Evolutionary conservation across 2,113 vertebrate species (phyloP).

Genomic region (Istiophorus platypterus): DNA sequence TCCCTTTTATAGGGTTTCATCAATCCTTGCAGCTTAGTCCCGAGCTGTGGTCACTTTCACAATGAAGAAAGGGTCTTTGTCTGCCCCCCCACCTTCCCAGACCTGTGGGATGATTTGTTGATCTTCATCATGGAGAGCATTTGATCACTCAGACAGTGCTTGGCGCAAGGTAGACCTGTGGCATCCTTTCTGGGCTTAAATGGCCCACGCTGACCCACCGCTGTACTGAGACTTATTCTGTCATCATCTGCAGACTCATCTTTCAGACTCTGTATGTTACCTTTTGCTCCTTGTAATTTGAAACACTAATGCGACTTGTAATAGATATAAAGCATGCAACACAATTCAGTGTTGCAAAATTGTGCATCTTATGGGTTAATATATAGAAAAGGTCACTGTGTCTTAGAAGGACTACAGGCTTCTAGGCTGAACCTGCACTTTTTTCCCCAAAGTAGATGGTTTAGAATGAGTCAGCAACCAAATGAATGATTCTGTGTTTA

Average conservation of each 20-base stretch:
- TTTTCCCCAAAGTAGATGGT: background rate
- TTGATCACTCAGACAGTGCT: constrained; percentile 36
- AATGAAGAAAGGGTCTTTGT: constrained; percentile 29
- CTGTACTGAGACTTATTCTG: constrained; percentile 31
- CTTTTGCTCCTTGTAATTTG: constrained; percentile 6
- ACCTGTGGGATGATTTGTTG: constrained; percentile 61
- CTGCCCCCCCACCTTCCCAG: background rate
- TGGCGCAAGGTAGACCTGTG: constrained; percentile 16
- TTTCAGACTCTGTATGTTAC: background rate
- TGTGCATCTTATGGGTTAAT: background rate
- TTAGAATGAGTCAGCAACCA: background rate
- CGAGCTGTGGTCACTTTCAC: constrained; percentile 47
- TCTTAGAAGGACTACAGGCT: background rate
- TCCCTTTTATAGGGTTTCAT: constrained; percentile 65
- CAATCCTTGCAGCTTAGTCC: constrained; percentile 59
- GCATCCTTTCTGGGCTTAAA: constrained; percentile 39
- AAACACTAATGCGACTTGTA: background rate
- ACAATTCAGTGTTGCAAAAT: background rate
- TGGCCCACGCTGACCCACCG: constrained; percentile 23
- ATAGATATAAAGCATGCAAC: background rate
- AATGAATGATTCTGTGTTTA: background rate
- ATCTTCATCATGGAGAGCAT: constrained; percentile 28
- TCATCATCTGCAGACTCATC: constrained; percentile 8
- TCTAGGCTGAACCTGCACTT: background rate
- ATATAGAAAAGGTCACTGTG: constrained; percentile 21